Evolutionary conservation across 2,797 vertebrate species (phyloP), one percentile per base, ranked within the genome.

Genomic region (Merluccius polli): DNA sequence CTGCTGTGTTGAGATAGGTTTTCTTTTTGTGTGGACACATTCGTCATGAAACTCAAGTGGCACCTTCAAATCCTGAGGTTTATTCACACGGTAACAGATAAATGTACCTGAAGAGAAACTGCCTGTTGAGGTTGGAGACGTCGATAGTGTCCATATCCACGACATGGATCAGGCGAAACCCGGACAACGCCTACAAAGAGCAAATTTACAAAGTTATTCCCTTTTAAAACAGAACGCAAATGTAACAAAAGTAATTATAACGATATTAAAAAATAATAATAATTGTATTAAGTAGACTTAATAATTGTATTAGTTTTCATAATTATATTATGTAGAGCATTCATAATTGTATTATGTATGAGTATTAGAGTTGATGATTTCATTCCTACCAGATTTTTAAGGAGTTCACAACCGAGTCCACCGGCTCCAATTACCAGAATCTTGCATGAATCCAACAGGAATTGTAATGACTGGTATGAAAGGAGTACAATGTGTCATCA

Each of bases 71-170:
- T 65, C 12, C 10, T n/a, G 52, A 24, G 59, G 24, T 27, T 27
- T 27, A 65, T 27, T 65, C n/a, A 44, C 27, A 18, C 18, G 18
- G 31, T 2, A 63, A 13, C 72, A 2, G 18, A 10, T 33, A 77
- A 70, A 78, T 94, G 90, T 89, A 98, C 98, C 98, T 95, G 92
- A 99, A 99, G 52, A 99, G 94, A 90, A 99, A 99, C 80, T 99
- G 98, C 74, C 98, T 95, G 87, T 99, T 99, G 76, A 99, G 94
- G 87, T 99, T 99, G 77, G 98, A 99, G 81, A 98, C 88, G 78
- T 99, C 98, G 85, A 99, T 98, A 48, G 94, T 98, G 85, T 99
- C 98, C 98, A 99, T 99, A 87, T 99, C 98, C 83, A 99, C 93
- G 30, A 99, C 97, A 80, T 99, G 97, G 90, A 99, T 98, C 78